phyloP scores from a whole-genome alignment of 2,888 invertebrate genomes.

The Perizoma flavofasciatum region DNA sequence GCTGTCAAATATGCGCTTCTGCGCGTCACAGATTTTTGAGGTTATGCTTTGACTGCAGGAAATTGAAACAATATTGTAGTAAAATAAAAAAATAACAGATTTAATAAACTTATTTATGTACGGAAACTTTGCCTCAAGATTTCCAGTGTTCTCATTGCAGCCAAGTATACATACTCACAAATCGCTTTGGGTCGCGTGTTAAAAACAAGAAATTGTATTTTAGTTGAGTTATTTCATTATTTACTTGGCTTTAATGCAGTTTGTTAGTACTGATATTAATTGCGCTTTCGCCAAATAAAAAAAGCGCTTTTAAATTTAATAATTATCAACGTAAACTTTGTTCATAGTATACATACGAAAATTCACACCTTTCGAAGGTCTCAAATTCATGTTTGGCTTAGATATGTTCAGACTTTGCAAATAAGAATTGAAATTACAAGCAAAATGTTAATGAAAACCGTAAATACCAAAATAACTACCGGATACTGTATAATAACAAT shows the following conservation, averaged over 20 bases:
- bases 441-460: conserved; percentile 33
- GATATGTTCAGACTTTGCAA: conserved; percentile 72
- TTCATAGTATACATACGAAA: too few species aligned
- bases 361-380: conserved; percentile 39
- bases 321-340: too few species aligned
- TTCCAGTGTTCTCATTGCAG: conserved; percentile 2
- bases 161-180: conserved; percentile 7
- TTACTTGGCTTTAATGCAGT: conserved; percentile 27
- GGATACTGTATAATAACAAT: conserved; percentile 60
- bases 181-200: conserved; percentile 20
- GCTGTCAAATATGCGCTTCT: not conserved
- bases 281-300: too few species aligned
- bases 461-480: conserved; percentile 64
- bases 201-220: conserved; percentile 21
- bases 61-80: not conserved
- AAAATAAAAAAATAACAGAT: conserved; percentile 1
- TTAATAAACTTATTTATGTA: not conserved
- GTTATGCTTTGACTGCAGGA: not conserved
- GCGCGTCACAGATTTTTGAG: too few species aligned
- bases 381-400: conserved; percentile 35
- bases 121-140: not conserved
- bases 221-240: conserved; percentile 29
- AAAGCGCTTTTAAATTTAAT: too few species aligned
- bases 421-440: conserved; percentile 46
- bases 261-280: conserved; percentile 14